Base-by-base conservation (phyloP, 2,113 vertebrate genomes). In the Struthidea cinerea region DNA sequence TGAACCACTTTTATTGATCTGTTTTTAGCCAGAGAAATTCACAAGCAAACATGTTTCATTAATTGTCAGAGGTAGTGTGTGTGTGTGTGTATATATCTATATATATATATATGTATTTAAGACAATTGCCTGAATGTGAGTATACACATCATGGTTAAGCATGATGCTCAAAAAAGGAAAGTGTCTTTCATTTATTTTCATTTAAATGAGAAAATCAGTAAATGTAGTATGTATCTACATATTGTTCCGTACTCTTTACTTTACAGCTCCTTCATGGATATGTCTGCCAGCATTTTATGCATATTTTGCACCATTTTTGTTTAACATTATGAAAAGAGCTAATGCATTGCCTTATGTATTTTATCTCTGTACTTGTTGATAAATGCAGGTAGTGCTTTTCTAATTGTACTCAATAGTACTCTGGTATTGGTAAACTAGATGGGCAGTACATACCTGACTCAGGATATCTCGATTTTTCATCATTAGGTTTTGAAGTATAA, bases 401-500 rank as follows among this genome's bases (percentile, higher is more conserved):
- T 90, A 71, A 82, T 46, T 92, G 69, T 92, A 82, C 63, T 74
- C 44, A 60, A 46, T 70, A 94, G 63, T 63, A 74, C 56, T 41
- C 76, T 82, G 74, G 81, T 59, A 46, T 59, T 86, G 78, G 28
- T 89, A 68, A 93, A 77, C 53, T 64, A 84, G 80, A 85, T 80
- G 77, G 67, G 81, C 71, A 81, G 69, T 60, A 32, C 35, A 28
- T 41, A 64, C 33, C 75, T 74, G 74, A 79, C 95, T 97, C 95
- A 97, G 95, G 94, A 95, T 90, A 93, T 41, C 30, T 79, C 52
- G n/a, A 57, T 70, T 92, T 89, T 90, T 92, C 75, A 61, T 46
- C 55, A n/a, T 81, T 95, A 73, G 52, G 16, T 80, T 92, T 94
- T 95, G 63, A 94, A 76, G 7, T 95, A 74, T 81, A 77, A 90